Base-by-base conservation (phyloP, 2,113 vertebrate species). In the Marmota monax region DNA sequence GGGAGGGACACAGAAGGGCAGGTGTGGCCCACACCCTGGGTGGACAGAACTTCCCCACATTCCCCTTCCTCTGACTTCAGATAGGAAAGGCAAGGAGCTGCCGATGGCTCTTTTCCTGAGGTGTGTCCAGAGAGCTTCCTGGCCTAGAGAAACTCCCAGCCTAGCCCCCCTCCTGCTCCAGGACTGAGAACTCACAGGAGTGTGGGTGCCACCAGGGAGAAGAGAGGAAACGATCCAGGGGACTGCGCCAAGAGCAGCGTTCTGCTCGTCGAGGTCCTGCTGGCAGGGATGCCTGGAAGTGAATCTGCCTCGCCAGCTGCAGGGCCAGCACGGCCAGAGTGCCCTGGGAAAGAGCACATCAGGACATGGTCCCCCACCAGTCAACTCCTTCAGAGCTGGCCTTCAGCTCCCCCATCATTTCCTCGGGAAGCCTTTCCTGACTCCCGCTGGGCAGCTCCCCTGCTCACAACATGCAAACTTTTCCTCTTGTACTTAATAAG, bases 231-330 rank as follows among this genome's bases (percentile, higher is more conserved):
- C 25, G 53, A 63, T 90, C 69, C 82, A 97, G 82, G 56, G 97
- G 84, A 74, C 92, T 63, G 79, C 5, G 87, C 97, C 97, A 97
- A 76, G 90, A 94, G 77, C 94, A 63, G 29, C 0, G 74, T 45
- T 97, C 95, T 7, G 32, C 77, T 74, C 7, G 92, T 82, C 0
- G 67, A 84, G 89, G 96, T 87, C 93, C 90, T 48, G 84, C 70
- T 85, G 96, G 87, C 95, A 96, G 82, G 16, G 94, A 95, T 0
- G 63, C 95, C 37, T 96, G 96, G 92, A 97, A 98, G 73, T 98
- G 98, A 82, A 98, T 58, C 90, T 98, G 97, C 90, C 95, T 96
- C 1, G 96, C 97, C 97, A 98, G 82, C 63, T 98, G 98, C 83
- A 98, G 39, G 56, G 97, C 97, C 96, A 98, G 85, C 93, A 98